Evolutionary conservation across 2,888 invertebrate genomes (phyloP), one percentile per base, ranked within the genome.

Genomic region (Stenolophus ochropezus): DNA sequence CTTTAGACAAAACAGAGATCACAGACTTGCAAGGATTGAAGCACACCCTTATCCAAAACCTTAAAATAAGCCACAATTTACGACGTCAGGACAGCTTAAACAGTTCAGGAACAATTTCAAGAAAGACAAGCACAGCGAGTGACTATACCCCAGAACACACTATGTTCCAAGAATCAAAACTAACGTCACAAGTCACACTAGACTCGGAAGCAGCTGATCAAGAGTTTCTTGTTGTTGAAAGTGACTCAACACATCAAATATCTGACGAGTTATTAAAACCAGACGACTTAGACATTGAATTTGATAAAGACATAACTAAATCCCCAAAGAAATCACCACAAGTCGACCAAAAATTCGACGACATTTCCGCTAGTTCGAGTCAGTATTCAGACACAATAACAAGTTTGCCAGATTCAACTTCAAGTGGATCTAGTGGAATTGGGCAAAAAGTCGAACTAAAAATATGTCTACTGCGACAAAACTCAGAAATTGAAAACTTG

Each of bases 91-190:
- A 90, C 78, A 90, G 90, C 79, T 83, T 89, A 27, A 89, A 89
- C 83, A 89, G 89, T 79, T 89, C 89, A 83, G 89, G 89, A 18
- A 89, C 89, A 0, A 89, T 90, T 1, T 91, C 91, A 0, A 87
- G 92, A n/a, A 92, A 92, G 85, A 91, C 92, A 0, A 91, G 91
- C 85, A 91, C 92, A 0, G 90, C 91, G 4, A 91, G 91, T 18
- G 92, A 92, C 83, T 91, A 91, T 84, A 91, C 91, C 18, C 91
- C 92, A 0, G 92, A 92, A 83, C 91, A 91, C 83, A 91, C 91
- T 11, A 88, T 88, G 79, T 85, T 87, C 33, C 85, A 86, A 4
- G 87, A 87, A 81, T 85, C 80, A 18, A 84, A 85, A 21, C 82
- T 82, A 20, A 83, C 84, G 0, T 82, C 84, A 18, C 61, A 84